phyloP scores from a whole-genome alignment of 2,797 vertebrate species.

The Micromesistius poutassou region DNA sequence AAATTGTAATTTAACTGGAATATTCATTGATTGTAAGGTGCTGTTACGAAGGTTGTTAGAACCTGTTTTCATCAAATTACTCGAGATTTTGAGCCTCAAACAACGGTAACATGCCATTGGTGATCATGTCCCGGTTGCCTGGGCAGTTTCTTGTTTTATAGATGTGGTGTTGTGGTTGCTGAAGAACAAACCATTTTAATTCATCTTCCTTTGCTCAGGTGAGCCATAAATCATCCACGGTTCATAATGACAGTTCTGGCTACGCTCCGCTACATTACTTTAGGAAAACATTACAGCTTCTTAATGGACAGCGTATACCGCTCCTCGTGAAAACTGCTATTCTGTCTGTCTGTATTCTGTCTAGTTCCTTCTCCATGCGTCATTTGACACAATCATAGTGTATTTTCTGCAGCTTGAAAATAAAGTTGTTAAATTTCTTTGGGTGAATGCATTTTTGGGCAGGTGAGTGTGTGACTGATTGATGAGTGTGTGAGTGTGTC shows the following conservation, averaged over 20 bases:
- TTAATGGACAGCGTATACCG: slow-evolving; percentile 36
- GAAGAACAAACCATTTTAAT: slow-evolving; percentile 46
- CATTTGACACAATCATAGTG: slow-evolving; percentile 40
- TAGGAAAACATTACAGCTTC: slow-evolving; percentile 50
- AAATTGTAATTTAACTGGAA: background rate
- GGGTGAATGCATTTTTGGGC: slow-evolving; percentile 19
- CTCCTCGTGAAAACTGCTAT: slow-evolving; percentile 29
- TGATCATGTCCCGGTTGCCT: background rate
- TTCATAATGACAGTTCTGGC: slow-evolving; percentile 59
- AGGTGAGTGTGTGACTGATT: slow-evolving; percentile 22
- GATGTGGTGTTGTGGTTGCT: slow-evolving; percentile 14
- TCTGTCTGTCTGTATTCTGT: slow-evolving; percentile 32
- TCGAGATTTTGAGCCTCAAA: background rate
- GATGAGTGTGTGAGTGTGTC: slow-evolving; percentile 3
- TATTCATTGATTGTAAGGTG: background rate
- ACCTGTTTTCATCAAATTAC: background rate
- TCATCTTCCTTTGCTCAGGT: slow-evolving; percentile 40
- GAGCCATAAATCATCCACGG: slow-evolving; percentile 65
- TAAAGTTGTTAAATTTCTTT: slow-evolving; percentile 21
- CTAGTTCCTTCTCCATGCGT: slow-evolving; percentile 33
- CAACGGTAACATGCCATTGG: too few species aligned
- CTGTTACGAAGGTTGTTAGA: background rate
- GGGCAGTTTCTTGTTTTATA: background rate
- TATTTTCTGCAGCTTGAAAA: slow-evolving; percentile 10
- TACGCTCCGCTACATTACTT: slow-evolving; percentile 48